Conservation (phyloP, 2,888 invertebrate genomes). For the Dasysyrphus tricinctus region DNA sequence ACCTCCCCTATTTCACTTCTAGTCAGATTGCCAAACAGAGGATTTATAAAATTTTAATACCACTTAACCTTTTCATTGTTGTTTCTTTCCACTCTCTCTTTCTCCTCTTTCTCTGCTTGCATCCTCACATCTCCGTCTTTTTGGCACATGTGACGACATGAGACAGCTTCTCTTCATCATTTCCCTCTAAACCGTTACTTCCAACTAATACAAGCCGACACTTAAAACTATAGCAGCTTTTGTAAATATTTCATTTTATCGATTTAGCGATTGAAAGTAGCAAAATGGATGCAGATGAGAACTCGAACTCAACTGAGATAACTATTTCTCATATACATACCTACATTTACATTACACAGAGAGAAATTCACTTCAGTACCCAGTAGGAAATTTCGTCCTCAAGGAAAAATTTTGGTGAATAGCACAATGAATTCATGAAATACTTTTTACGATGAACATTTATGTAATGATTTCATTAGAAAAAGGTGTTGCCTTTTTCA, state of each 20-base stretch:
- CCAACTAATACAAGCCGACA: conserved; percentile 51
- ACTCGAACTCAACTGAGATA: not conserved
- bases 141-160: conserved; percentile 33
- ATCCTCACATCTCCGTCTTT: not conserved
- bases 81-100: not conserved
- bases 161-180: not conserved
- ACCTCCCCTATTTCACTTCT: not conserved
- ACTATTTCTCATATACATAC: conserved; percentile 19
- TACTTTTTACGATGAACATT: too few relatives aligned
- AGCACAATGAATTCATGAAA: too few relatives aligned
- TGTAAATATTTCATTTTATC: conserved; percentile 56
- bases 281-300: conserved; percentile 20
- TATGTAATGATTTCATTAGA: too few relatives aligned
- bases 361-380: not conserved
- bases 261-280: conserved; percentile 26
- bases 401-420: too few relatives aligned
- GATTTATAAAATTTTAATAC: conserved; percentile 46
- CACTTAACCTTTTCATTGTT: conserved; percentile 58
- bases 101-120: not conserved
- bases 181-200: not conserved
- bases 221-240: conserved; percentile 42
- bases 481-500: too few relatives aligned
- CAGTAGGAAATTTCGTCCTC: too few relatives aligned
- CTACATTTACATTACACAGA: not conserved
- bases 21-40: conserved; percentile 38